These are phyloP conservation scores for Anastatus disparis DNA, from an alignment of 1,140 invertebrate genomes.

Conservation along the genomic window DNA sequence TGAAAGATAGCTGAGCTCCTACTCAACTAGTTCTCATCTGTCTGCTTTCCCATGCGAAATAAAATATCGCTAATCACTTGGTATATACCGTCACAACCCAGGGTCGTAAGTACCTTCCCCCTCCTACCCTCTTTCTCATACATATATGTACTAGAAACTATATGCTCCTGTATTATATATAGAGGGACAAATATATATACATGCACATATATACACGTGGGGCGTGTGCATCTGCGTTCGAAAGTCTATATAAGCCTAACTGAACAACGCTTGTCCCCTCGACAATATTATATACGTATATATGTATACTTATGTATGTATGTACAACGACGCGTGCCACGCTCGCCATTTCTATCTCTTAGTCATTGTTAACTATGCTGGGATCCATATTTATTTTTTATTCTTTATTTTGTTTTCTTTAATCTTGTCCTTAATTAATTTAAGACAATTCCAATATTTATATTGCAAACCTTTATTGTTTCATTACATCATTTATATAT, in stretches of 20 bases:
- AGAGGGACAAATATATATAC: background rate
- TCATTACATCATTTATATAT: too few relatives aligned
- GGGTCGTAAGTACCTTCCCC: conserved; percentile 62
- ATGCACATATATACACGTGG: conserved; percentile 9
- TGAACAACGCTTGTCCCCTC: conserved; percentile 24
- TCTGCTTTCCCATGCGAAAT: conserved; percentile 68
- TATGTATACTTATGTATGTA: too few relatives aligned
- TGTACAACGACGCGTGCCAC: conserved; percentile 37
- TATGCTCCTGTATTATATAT: background rate
- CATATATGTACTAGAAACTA: conserved; percentile 7
- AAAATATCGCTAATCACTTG: conserved; percentile 69
- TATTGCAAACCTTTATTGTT: too few relatives aligned
- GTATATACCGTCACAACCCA: conserved; percentile 39
- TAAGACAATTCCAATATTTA: too few relatives aligned
- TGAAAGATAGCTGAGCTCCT: conserved; percentile 66
- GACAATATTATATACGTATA: conserved; percentile 13
- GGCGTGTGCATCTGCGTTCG: conserved; percentile 52
- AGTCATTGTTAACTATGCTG: background rate
- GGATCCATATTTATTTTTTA: background rate
- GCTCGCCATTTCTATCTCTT: conserved; percentile 36
- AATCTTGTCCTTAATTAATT: too few relatives aligned
- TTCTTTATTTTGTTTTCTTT: too few relatives aligned
- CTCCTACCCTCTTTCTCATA: too few relatives aligned
- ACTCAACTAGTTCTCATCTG: conserved; percentile 68
- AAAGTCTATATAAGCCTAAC: conserved; percentile 7